Conservation (phyloP, 2,888 invertebrate species). For the Erebia epiphron region DNA sequence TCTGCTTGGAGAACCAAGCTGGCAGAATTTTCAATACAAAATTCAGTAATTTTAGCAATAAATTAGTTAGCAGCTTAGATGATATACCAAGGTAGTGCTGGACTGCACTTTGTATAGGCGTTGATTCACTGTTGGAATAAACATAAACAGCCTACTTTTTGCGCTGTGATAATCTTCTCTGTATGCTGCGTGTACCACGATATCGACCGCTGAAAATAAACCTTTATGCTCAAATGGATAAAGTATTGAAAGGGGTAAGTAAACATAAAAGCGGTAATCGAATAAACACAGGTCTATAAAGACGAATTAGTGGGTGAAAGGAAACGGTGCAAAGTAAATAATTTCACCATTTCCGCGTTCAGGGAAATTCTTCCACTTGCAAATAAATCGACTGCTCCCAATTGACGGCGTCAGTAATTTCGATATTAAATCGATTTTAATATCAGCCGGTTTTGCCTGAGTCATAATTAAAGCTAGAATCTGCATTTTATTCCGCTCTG, state of each 20-base stretch:
- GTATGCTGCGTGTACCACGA: no score
- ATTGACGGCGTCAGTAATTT: constrained; percentile 35
- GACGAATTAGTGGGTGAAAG: constrained; percentile 20
- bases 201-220: no score
- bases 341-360: constrained; percentile 24
- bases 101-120: no score
- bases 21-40: no score
- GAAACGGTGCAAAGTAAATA: constrained; percentile 26
- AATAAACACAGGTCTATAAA: constrained; percentile 6
- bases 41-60: no score
- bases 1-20: no score
- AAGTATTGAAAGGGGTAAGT: background rate
- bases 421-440: constrained; percentile 39
- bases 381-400: constrained; percentile 36
- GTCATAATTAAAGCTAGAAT: constrained; percentile 35
- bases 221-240: background rate
- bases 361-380: constrained; percentile 33
- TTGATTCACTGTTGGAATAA: no score
- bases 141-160: no score
- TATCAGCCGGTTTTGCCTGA: constrained; percentile 33
- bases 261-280: background rate
- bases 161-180: no score
- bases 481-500: constrained; percentile 33
- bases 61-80: no score
- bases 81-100: no score